These are phyloP conservation scores for Lutjanus erythropterus DNA, from an alignment of 2,113 vertebrate species.

Conservation along the genomic window DNA sequence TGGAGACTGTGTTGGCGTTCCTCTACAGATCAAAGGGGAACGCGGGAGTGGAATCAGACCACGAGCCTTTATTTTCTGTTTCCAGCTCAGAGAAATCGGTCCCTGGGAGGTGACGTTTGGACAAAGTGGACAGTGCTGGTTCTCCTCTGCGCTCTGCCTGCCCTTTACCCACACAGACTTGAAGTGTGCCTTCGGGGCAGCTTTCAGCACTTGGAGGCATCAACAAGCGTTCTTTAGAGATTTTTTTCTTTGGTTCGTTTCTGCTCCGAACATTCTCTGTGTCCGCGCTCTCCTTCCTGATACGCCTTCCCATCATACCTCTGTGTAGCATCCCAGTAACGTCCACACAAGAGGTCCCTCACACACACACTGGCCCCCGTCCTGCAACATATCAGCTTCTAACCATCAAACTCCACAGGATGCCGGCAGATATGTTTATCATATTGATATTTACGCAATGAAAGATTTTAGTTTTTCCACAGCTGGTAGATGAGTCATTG, in stretches of 20 bases:
- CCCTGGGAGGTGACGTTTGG: slow-evolving; percentile 43
- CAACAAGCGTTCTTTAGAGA: slow-evolving; percentile 62
- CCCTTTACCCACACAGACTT: slow-evolving; percentile 75
- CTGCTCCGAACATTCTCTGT: slow-evolving; percentile 47
- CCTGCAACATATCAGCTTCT: slow-evolving; percentile 81
- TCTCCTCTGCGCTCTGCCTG: slow-evolving; percentile 50
- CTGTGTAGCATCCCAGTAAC: slow-evolving; percentile 62
- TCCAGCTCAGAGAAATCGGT: slow-evolving; percentile 45
- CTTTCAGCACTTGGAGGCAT: slow-evolving; percentile 50
- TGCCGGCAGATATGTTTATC: slow-evolving; percentile 84
- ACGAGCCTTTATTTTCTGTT: slow-evolving; percentile 67
- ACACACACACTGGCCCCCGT: slow-evolving; percentile 38
- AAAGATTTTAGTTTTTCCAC: slow-evolving; percentile 75
- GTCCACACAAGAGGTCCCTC: slow-evolving; percentile 49
- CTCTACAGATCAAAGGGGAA: slow-evolving; percentile 44
- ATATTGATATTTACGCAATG: slow-evolving; percentile 86
- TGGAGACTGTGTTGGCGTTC: slow-evolving; percentile 48
- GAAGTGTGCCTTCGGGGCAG: slow-evolving; percentile 77
- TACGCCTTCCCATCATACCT: slow-evolving; percentile 32
- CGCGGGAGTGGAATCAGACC: slow-evolving; percentile 33
- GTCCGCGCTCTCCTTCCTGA: slow-evolving; percentile 19
- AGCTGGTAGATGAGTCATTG: slow-evolving; percentile 73
- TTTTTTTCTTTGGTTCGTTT: slow-evolving; percentile 54
- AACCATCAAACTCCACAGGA: slow-evolving; percentile 65
- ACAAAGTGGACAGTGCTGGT: slow-evolving; percentile 59